Evolutionary conservation across 1,140 invertebrate genomes (phyloP).

Genomic region (Radopholus similis): DNA sequence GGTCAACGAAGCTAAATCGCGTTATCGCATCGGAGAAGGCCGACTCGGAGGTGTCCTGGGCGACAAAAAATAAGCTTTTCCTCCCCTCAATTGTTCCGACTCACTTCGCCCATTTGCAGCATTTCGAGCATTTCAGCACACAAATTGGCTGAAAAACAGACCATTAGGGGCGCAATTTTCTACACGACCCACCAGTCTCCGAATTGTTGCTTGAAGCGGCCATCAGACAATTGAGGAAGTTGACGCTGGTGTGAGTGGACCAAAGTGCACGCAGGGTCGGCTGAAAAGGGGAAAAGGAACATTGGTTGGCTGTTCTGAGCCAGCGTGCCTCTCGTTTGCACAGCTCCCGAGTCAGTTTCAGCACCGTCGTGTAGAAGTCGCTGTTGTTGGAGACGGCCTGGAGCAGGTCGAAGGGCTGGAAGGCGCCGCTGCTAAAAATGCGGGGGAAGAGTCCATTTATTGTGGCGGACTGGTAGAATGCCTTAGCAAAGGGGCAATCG

Average conservation of each 20-base stretch:
- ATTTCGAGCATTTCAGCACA: conserved; percentile 9
- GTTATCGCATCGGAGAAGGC: background rate
- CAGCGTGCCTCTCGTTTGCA: conserved; percentile 3
- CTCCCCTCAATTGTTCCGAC: background rate
- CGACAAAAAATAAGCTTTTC: background rate
- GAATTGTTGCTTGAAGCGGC: background rate
- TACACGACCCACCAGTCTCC: conserved; percentile 4
- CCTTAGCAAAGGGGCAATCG: conserved; percentile 4
- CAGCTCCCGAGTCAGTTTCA: conserved; percentile 10
- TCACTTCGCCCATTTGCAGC: conserved; percentile 10
- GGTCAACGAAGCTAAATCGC: too few relatives aligned
- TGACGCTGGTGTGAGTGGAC: background rate
- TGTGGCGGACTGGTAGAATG: background rate
- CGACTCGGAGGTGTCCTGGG: background rate
- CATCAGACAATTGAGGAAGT: background rate
- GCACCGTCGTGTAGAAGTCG: conserved; percentile 8
- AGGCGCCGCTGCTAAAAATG: conserved; percentile 2
- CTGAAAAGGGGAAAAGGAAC: conserved; percentile 3
- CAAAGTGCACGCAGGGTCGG: background rate
- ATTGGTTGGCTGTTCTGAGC: background rate
- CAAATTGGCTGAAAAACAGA: background rate
- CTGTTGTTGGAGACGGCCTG: background rate
- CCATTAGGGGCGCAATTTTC: background rate
- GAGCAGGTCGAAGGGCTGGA: conserved; percentile 10
- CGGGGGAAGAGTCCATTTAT: background rate